A percentile compares a stretch with the other conserved stretches of the same genome.
Conservation (phyloP, 1,140 invertebrate species). For the Lineus longissimus region DNA sequence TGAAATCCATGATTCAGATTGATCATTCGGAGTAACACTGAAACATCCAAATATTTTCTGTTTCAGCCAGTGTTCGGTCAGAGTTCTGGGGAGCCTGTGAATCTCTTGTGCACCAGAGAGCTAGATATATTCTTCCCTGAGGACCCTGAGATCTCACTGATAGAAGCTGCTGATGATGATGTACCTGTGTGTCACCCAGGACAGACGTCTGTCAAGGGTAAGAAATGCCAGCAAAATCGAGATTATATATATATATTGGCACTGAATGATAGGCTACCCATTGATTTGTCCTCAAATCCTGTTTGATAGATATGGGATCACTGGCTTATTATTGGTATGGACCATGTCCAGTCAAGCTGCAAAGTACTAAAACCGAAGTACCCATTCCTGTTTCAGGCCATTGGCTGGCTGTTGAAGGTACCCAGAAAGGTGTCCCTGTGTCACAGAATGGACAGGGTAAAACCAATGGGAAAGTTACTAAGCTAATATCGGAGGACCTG, state of each 20-base stretch:
- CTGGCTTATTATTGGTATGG: too few species aligned
- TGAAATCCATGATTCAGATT: too few species aligned
- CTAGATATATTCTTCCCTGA: slow-evolving; percentile 18
- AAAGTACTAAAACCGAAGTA: not conserved
- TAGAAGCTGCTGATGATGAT: not conserved
- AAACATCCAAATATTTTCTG: not conserved
- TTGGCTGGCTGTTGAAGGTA: slow-evolving; percentile 41
- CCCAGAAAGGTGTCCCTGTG: slow-evolving; percentile 26
- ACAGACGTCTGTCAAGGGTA: slow-evolving; percentile 42
- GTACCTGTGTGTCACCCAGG: slow-evolving; percentile 21
- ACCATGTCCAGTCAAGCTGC: not conserved
- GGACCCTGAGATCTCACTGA: slow-evolving; percentile 12
- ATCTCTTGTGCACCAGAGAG: slow-evolving; percentile 32
- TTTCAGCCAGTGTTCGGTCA: slow-evolving; percentile 42
- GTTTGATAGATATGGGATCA: too few species aligned
- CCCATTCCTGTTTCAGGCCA: slow-evolving; percentile 28
- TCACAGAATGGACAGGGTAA: slow-evolving; percentile 17
- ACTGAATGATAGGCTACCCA: not conserved
- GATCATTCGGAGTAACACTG: too few species aligned
- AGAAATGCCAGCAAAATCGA: too few species aligned
- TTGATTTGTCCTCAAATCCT: too few species aligned
- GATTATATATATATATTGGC: not conserved
- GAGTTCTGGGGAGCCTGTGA: slow-evolving; percentile 23
- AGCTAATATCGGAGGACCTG: slow-evolving; percentile 29
- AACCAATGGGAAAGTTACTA: slow-evolving; percentile 16